Evolutionary conservation across 2,113 vertebrate species (phyloP).

Genomic region (Crotalus viridis): DNA sequence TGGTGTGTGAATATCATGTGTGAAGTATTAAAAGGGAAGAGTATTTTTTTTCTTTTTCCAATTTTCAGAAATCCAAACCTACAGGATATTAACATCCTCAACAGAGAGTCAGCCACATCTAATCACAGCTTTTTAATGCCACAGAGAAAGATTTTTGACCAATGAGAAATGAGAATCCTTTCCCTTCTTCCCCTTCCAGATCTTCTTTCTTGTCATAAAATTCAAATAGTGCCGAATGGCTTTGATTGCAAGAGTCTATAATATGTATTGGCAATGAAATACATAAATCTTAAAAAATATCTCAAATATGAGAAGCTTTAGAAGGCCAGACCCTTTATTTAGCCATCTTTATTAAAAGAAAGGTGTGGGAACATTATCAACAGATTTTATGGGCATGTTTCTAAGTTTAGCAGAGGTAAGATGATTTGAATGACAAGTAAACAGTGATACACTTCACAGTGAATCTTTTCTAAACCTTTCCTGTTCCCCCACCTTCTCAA

Average conservation of each 20-base stretch:
- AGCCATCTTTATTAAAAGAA: slow-evolving; percentile 48
- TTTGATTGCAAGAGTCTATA: not conserved
- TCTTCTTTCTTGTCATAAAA: not conserved
- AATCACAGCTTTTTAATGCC: not conserved
- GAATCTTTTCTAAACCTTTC: slow-evolving; percentile 43
- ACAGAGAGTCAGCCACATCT: not conserved
- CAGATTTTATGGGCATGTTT: slow-evolving; percentile 13
- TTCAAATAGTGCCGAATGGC: not conserved
- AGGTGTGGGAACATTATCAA: not conserved
- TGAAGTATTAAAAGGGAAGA: not conserved
- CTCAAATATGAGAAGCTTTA: not conserved
- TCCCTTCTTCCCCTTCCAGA: not conserved
- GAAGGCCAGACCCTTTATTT: slow-evolving; percentile 25
- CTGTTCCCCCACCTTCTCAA: slow-evolving; percentile 34
- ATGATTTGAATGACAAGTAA: slow-evolving; percentile 43
- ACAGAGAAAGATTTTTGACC: not conserved
- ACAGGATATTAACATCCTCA: not conserved
- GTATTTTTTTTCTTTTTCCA: not conserved
- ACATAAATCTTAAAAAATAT: not conserved
- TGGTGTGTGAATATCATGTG: not conserved
- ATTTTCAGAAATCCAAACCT: not conserved
- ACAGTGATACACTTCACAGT: slow-evolving; percentile 34
- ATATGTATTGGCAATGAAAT: not conserved
- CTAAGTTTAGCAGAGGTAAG: slow-evolving; percentile 18
- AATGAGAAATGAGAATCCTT: not conserved